phyloP scores from a whole-genome alignment of 2,797 vertebrate species.

The Forpus xanthops region DNA sequence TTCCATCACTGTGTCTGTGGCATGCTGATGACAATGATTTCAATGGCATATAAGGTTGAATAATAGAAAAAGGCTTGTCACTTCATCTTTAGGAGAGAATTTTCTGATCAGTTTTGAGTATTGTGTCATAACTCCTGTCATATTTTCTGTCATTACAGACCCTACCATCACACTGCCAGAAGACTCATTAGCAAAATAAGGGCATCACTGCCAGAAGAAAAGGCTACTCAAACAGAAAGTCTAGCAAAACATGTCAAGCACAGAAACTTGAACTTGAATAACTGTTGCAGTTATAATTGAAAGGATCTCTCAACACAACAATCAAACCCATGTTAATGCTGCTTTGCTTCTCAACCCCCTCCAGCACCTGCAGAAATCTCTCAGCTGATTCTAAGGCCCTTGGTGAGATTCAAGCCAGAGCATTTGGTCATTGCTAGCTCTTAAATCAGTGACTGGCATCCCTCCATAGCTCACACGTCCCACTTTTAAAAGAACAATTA shows the following conservation, averaged over 20 bases:
- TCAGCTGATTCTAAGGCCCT: constrained; percentile 47
- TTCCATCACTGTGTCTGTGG: background rate
- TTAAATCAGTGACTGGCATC: constrained; percentile 57
- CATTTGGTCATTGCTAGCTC: constrained; percentile 51
- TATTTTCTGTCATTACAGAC: background rate
- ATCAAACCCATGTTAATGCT: constrained; percentile 47
- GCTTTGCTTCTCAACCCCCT: constrained; percentile 36
- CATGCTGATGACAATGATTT: background rate
- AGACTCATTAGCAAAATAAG: constrained; percentile 47
- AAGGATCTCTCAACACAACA: constrained; percentile 46
- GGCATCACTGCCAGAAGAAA: constrained; percentile 24
- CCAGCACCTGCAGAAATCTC: constrained; percentile 61
- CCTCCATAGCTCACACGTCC: background rate
- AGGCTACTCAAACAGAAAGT: constrained; percentile 26
- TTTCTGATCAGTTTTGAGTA: constrained; percentile 34
- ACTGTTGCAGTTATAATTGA: constrained; percentile 11
- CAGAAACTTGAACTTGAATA: constrained; percentile 11
- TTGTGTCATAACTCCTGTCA: background rate
- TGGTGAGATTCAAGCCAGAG: constrained; percentile 29
- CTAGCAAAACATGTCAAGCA: constrained; percentile 31
- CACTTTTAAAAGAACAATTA: constrained; percentile 29
- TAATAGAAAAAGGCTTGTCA: background rate
- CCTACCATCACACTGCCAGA: background rate
- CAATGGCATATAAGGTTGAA: background rate
- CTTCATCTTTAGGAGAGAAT: background rate